phyloP scores from a whole-genome alignment of 2,797 vertebrate genomes.

The Lepilemur ruficaudatus region DNA sequence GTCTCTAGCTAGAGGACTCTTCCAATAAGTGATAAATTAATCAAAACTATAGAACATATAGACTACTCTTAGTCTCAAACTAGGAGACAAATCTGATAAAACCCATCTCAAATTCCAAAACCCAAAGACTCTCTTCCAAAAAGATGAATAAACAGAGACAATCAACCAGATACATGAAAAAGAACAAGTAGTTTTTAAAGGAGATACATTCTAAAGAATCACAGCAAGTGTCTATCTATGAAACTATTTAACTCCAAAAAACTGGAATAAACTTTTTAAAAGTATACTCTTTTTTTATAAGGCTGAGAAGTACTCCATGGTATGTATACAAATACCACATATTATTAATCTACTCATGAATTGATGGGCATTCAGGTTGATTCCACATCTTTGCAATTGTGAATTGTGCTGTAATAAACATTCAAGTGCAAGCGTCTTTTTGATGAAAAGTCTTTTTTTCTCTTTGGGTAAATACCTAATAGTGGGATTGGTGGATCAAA shows the following conservation, averaged over 20 bases:
- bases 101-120: slow-evolving; percentile 8
- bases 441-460: no score
- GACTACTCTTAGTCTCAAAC: neutral
- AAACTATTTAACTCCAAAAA: slow-evolving; percentile 17
- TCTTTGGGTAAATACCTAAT: no score
- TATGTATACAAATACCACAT: no score
- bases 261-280: neutral
- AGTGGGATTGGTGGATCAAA: no score
- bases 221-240: neutral
- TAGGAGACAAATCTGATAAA: neutral
- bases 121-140: neutral
- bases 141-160: slow-evolving; percentile 27
- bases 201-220: neutral
- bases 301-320: no score
- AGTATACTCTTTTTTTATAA: neutral
- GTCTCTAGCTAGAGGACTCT: neutral
- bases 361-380: no score
- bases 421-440: no score
- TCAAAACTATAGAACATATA: neutral
- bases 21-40: slow-evolving; percentile 24
- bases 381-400: no score
- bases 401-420: no score
- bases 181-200: slow-evolving; percentile 26
- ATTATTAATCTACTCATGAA: no score
- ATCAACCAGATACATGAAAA: neutral